Evolutionary conservation across 1,140 invertebrate genomes (phyloP), one percentile per base, ranked within the genome.

Genomic region (Anoplolepis gracilipes): DNA sequence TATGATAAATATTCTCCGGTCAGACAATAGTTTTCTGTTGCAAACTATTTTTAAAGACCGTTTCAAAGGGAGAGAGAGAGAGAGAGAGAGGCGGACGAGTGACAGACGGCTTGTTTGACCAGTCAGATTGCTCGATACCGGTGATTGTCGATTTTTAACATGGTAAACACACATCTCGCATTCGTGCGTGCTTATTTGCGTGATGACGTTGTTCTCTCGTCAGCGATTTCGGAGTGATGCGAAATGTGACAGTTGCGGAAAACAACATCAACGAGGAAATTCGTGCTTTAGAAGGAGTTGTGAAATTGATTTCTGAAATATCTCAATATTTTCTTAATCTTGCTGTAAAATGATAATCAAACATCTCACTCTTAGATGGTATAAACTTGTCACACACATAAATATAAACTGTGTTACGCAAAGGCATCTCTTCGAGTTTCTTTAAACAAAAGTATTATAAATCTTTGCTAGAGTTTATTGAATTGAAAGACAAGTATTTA

Each of bases 1-100:
- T 25, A 72, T 77, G 87, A 89, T 88, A 89, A 89, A 77, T 86
- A 86, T 88, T 61, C 67, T 85, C 87, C 81, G 22, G 36, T 65
- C 69, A 85, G 78, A 88, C 87, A 88, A 81, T 88, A 88, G 75
- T 72, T 88, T 88, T 85, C 85, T 87, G 55, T 88, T 78, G 67
- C 59, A 25, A 33, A 61, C 72, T 69, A 87, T 88, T 89, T 72
- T 46, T 53, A 78, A 85, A 85, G 69, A 81, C 22, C 28, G 22
- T 28, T 30, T 22, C 33, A 25, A 1, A 16, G 25, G 30, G 64
- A 36, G 36, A 36, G 36, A 33, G 33, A 33, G 33, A 10, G 13
- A 5, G 7, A 49, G 16, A 42, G 6, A 2, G 11, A 16, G 2
- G 46, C 25, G 10, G 57, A 36, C 11, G 70, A 76, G 16, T 42